Conservation (phyloP, 1,140 invertebrate species). For the Ridgeia piscesae region DNA sequence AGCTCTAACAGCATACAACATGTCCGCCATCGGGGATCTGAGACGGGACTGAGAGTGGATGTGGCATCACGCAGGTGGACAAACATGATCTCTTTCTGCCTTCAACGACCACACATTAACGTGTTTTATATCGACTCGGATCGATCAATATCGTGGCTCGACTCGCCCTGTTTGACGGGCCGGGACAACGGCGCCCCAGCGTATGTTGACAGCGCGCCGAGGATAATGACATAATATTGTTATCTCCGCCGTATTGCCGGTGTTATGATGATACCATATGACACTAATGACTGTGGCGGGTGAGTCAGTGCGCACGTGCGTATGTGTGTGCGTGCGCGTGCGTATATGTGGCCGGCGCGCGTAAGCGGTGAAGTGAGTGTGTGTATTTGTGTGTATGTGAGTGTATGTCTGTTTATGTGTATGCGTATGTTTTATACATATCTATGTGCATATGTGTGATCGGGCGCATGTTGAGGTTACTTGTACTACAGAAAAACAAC, state of each 20-base stretch:
- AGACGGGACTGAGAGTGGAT: not conserved
- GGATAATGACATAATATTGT: not conserved
- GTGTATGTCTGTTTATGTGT: no score
- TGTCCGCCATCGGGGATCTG: not conserved
- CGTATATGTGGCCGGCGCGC: no score
- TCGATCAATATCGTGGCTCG: not conserved
- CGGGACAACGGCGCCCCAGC: not conserved
- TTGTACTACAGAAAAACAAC: no score
- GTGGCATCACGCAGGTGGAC: not conserved
- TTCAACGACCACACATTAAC: not conserved
- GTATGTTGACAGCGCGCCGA: not conserved
- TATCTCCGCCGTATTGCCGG: not conserved
- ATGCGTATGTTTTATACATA: no score
- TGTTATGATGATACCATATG: not conserved
- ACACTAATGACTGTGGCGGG: not conserved
- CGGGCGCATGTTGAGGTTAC: no score
- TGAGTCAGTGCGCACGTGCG: not conserved
- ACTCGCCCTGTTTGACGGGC: not conserved
- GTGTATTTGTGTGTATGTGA: no score
- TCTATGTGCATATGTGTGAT: no score
- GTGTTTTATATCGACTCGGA: not conserved
- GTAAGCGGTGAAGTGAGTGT: no score
- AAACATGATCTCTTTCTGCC: not conserved
- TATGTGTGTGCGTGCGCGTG: not conserved
- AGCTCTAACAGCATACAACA: not conserved